A percentile compares a stretch with the other conserved stretches of the same genome.
Evolutionary conservation across 2,797 vertebrate species (phyloP).

Genomic region (Hypotaenidia philippensis): DNA sequence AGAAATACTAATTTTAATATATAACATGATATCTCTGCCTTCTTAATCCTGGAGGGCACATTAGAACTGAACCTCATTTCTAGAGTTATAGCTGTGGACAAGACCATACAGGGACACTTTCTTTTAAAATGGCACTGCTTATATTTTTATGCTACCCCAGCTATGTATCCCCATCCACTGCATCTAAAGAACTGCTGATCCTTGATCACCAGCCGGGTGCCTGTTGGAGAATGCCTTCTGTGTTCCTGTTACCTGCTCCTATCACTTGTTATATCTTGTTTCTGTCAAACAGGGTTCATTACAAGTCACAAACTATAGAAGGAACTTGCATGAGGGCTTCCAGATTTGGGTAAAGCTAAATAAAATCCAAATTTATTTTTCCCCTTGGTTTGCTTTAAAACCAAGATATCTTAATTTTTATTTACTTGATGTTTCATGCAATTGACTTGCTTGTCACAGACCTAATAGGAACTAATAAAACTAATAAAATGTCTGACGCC

Average conservation of each 20-base stretch:
- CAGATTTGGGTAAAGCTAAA: background rate
- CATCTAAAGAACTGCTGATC: background rate
- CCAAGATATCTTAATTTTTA: background rate
- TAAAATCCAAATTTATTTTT: background rate
- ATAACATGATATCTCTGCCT: background rate
- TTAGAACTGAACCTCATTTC: background rate
- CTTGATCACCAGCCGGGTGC: background rate
- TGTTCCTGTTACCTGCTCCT: background rate
- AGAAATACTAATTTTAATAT: constrained; percentile 16
- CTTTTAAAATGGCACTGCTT: background rate
- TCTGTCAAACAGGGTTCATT: background rate
- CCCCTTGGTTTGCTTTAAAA: background rate
- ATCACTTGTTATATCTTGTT: background rate
- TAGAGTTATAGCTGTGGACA: background rate
- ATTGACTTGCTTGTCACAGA: background rate
- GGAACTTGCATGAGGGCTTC: background rate
- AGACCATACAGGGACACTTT: background rate
- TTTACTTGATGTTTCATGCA: background rate
- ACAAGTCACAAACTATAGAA: background rate
- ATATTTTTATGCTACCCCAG: background rate
- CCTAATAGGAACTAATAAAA: background rate
- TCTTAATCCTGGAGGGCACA: background rate
- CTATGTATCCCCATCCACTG: background rate
- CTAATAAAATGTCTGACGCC: background rate
- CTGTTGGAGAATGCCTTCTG: background rate